Evolutionary conservation across 1,140 invertebrate genomes (phyloP), one percentile per base, ranked within the genome.

Genomic region (Drosophila neocordata): DNA sequence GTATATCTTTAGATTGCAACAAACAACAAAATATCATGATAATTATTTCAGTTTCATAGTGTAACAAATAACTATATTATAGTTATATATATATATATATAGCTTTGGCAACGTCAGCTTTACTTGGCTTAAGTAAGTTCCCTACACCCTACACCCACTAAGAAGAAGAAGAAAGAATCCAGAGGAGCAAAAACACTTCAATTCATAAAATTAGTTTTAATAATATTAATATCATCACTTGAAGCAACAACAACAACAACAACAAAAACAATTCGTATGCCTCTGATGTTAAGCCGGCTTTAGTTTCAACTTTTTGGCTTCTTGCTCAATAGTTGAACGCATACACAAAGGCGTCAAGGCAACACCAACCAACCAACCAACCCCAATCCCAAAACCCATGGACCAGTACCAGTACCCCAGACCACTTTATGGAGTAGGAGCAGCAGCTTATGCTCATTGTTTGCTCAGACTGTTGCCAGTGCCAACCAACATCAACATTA

Each of bases 191-290:
- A 53, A 68, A 34, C 44, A 56, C 41, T 75, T 72, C 71, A 74
- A 85, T 87, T 85, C 65, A 81, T 69, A 37, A 85, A 85, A 85
- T 85, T 85, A 85, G 77, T 87, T 85, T 85, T 87, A 85, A 87
- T 81, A 87, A 87, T 71, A 81, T 85, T 81, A 85, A 85, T 72
- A 80, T 80, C 81, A 75, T 68, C 78, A 81, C 81, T 87, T 87
- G 78, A 69, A 69, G 69, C 74, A 81, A 66, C 81, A 61, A 22
- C 41, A 34, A 37, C 73, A 73, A 65, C 58, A 51, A 38, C 37
- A 75, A 31, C 27, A 31, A 31, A 1, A 24, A n/a, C n/a, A n/a
- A 4, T 31, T 31, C 27, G 27, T 31, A 31, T 31, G 27, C 27
- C 27, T 31, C 27, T 0, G 5, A 3, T 7, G 27, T 7, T 84